phyloP scores from a whole-genome alignment of 1,140 invertebrate genomes.

The Aradophagus sp. region DNA sequence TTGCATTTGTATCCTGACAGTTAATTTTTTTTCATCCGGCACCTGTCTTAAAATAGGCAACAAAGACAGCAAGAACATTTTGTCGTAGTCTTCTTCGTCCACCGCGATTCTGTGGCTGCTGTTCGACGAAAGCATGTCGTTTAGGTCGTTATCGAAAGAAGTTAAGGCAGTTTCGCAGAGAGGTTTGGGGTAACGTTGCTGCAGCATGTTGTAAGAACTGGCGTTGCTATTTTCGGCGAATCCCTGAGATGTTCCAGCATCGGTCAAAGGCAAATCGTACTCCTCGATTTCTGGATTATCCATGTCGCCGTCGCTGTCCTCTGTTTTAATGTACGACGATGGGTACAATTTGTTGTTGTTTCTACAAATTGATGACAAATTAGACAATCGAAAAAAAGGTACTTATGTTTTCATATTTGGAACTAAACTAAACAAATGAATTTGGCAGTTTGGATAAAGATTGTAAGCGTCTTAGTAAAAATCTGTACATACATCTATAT shows the following conservation, averaged over 20 bases:
- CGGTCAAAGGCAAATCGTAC: conserved; percentile 59
- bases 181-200: conserved; percentile 60
- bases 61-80: conserved; percentile 70
- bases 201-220: conserved; percentile 47
- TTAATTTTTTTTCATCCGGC: conserved; percentile 68
- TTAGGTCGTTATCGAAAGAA: conserved; percentile 66
- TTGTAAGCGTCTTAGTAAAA: too few species aligned
- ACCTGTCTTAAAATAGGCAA: conserved; percentile 67
- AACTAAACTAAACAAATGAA: too few species aligned
- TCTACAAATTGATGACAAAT: conserved; percentile 10
- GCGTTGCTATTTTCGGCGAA: conserved; percentile 55
- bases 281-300: conserved; percentile 66
- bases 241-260: conserved; percentile 56
- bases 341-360: conserved; percentile 10
- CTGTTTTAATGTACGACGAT: conserved; percentile 48
- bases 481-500: too few species aligned
- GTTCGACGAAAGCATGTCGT: conserved; percentile 64
- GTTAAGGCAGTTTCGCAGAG: conserved; percentile 65
- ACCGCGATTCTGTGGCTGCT: conserved; percentile 57
- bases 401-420: too few species aligned
- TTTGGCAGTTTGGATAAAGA: too few species aligned
- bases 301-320: conserved; percentile 61
- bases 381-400: too few species aligned
- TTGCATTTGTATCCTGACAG: conserved; percentile 71
- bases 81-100: conserved; percentile 70